Evolutionary conservation across 2,797 vertebrate genomes (phyloP).

Genomic region (Pseudomugil tenellus): DNA sequence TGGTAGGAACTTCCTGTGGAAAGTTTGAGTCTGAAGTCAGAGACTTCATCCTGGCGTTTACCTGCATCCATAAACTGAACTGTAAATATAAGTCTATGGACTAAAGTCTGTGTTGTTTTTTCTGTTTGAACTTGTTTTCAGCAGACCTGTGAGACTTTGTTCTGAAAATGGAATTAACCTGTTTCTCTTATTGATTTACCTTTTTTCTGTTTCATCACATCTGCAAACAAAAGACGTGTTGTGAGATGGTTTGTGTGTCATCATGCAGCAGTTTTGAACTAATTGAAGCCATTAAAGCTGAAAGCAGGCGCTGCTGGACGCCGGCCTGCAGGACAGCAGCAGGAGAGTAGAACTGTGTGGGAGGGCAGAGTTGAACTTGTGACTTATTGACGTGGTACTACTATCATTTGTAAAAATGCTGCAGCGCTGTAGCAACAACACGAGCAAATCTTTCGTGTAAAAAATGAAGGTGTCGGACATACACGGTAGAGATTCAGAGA

Average conservation of each 20-base stretch:
- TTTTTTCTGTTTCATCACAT: slow-evolving; percentile 17
- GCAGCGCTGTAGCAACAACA: slow-evolving; percentile 2
- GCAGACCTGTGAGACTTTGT: slow-evolving; percentile 11
- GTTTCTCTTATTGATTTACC: slow-evolving; percentile 12
- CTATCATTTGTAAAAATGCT: slow-evolving; percentile 35
- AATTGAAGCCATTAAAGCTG: slow-evolving; percentile 37
- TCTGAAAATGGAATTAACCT: slow-evolving; percentile 37
- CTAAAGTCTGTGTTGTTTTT: slow-evolving; percentile 31
- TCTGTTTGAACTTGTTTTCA: slow-evolving; percentile 37
- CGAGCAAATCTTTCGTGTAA: neutral
- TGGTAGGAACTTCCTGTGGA: neutral
- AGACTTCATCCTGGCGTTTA: too few relatives aligned
- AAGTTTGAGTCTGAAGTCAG: slow-evolving; percentile 10
- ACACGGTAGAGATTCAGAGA: neutral
- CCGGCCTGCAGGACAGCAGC: slow-evolving; percentile 29
- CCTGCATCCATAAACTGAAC: slow-evolving; percentile 40
- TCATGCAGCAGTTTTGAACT: slow-evolving; percentile 1
- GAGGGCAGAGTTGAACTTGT: slow-evolving; percentile 22
- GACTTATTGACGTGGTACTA: slow-evolving; percentile 50
- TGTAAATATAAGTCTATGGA: too few relatives aligned
- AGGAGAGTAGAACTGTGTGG: slow-evolving; percentile 28
- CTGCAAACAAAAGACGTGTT: slow-evolving; percentile 8
- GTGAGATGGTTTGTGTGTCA: neutral
- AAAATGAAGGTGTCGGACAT: neutral
- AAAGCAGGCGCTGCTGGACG: slow-evolving; percentile 25